Evolutionary conservation across 2,888 invertebrate species (phyloP).

Genomic region (Hypomecis punctinalis): DNA sequence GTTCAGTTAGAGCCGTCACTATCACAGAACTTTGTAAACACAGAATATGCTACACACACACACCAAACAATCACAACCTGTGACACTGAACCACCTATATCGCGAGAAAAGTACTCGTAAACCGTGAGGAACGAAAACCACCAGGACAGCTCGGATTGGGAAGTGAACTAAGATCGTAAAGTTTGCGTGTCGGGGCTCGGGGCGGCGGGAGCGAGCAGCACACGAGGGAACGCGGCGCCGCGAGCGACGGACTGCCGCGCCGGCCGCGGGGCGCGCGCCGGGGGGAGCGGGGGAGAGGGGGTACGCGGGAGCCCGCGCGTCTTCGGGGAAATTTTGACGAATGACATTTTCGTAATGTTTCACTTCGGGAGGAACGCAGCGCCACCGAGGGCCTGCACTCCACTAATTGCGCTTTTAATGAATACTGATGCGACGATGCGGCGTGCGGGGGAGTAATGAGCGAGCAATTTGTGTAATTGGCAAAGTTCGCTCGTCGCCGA

Average conservation of each 20-base stretch:
- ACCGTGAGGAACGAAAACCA: too few species aligned
- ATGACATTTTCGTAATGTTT: constrained; percentile 73
- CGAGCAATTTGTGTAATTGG: constrained; percentile 61
- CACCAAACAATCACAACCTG: background rate
- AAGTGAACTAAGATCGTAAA: constrained; percentile 24
- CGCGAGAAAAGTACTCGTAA: too few species aligned
- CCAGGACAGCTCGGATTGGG: background rate
- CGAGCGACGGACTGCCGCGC: constrained; percentile 10
- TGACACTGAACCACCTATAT: background rate
- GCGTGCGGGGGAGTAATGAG: constrained; percentile 44
- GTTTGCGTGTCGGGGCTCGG: constrained; percentile 1
- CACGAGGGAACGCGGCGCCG: constrained; percentile 7
- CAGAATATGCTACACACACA: background rate
- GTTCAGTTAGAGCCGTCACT: background rate
- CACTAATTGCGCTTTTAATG: constrained; percentile 75
- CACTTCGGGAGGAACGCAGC: constrained; percentile 58
- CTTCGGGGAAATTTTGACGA: constrained; percentile 77
- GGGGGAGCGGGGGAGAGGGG: constrained; percentile 22
- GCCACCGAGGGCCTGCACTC: constrained; percentile 62
- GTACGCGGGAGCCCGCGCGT: constrained; percentile 49
- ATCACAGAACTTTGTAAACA: constrained; percentile 13
- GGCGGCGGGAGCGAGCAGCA: background rate
- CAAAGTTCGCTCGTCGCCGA: constrained; percentile 51
- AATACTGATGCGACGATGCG: constrained; percentile 58
- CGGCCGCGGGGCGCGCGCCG: background rate